Conservation (phyloP, 2,113 vertebrate species). For the Dinomys branickii region DNA sequence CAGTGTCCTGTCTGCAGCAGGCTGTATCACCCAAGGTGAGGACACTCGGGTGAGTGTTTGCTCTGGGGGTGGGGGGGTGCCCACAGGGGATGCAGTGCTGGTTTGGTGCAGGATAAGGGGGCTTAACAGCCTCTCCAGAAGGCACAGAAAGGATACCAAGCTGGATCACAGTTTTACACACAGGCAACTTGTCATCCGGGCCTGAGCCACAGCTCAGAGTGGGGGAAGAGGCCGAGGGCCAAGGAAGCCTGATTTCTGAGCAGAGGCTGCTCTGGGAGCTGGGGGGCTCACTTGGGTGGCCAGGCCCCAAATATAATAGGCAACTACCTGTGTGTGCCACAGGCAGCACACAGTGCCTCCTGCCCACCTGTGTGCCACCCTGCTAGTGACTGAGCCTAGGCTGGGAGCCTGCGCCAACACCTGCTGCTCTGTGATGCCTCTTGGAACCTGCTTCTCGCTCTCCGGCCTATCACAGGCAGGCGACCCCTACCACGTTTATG, state of each 20-base stretch:
- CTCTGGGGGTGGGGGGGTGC: neutral
- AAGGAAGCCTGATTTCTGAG: neutral
- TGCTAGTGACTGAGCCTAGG: neutral
- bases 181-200: neutral
- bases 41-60: neutral
- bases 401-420: neutral
- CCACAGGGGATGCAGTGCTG: fast-evolving
- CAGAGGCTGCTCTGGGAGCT: too few species aligned
- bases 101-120: too few species aligned
- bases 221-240: neutral
- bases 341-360: neutral
- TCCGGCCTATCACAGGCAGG: neutral
- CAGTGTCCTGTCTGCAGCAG: neutral
- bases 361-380: neutral
- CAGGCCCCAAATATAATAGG: neutral
- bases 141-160: neutral
- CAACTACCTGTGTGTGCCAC: neutral
- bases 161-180: neutral
- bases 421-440: neutral
- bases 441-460: neutral
- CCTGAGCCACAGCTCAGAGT: too few species aligned
- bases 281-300: neutral
- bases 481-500: neutral
- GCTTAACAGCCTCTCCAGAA: neutral
- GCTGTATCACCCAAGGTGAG: neutral